A percentile compares a stretch with the other conserved stretches of the same genome.
Conservation (phyloP, 2,797 vertebrate genomes). For the Microctenopoma lineatum region DNA sequence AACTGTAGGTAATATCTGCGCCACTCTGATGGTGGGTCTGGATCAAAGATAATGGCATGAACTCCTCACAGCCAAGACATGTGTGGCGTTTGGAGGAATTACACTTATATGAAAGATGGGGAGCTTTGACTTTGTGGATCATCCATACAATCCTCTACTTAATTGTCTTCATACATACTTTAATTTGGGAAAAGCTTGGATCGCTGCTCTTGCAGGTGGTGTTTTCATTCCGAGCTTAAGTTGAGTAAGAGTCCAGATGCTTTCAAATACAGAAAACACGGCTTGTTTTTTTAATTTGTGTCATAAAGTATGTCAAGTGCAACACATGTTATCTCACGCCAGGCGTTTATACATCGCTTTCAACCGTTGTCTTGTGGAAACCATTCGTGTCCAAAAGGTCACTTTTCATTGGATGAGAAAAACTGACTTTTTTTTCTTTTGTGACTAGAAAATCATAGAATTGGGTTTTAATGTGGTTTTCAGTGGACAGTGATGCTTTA, state of each 20-base stretch:
- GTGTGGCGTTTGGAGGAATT: slow-evolving; percentile 42
- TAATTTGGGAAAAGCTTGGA: slow-evolving; percentile 3
- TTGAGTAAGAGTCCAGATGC: slow-evolving; percentile 17
- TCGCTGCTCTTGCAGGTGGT: slow-evolving; percentile 5
- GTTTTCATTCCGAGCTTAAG: slow-evolving; percentile 19
- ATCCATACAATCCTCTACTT: slow-evolving; percentile 9
- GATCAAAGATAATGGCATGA: slow-evolving; percentile 59
- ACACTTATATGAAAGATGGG: slow-evolving; percentile 18
- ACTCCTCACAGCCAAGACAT: slow-evolving; percentile 44
- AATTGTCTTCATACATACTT: slow-evolving; percentile 1
- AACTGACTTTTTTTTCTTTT: too few relatives aligned
- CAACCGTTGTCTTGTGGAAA: slow-evolving; percentile 5
- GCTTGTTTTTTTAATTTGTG: slow-evolving; percentile 13
- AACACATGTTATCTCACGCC: neutral
- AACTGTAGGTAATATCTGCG: slow-evolving; percentile 38
- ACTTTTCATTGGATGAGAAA: neutral
- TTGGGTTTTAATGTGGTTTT: neutral
- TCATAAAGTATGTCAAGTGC: neutral
- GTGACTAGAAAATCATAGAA: neutral
- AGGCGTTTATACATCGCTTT: neutral
- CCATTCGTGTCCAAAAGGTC: neutral
- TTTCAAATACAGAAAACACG: slow-evolving; percentile 18
- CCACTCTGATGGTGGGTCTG: slow-evolving; percentile 46
- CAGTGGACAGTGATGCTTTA: slow-evolving; percentile 1
- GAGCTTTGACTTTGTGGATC: neutral